Conservation (phyloP, 2,888 invertebrate species). For the Drosophila vallismaia region DNA sequence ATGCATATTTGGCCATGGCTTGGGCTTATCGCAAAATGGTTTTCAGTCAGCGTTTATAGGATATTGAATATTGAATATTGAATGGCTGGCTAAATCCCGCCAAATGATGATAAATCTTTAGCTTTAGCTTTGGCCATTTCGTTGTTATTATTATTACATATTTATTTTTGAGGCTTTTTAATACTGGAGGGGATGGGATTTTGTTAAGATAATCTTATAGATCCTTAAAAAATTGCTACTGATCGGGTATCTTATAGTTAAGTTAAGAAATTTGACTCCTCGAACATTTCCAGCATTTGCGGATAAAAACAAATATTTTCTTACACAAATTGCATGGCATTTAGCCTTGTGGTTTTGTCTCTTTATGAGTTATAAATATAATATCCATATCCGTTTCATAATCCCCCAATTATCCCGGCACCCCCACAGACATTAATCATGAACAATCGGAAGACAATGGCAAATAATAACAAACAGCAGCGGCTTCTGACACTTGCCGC, state of each 20-base stretch:
- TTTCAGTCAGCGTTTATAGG: conserved; percentile 30
- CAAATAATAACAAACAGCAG: conserved; percentile 15
- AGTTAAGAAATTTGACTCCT: no score
- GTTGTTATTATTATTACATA: conserved; percentile 3
- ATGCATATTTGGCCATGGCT: conserved; percentile 31
- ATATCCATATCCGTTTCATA: neutral
- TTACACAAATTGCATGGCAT: neutral
- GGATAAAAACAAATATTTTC: neutral
- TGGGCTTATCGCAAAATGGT: conserved; percentile 34
- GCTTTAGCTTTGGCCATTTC: neutral
- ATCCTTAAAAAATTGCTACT: no score
- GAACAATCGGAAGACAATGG: conserved; percentile 19
- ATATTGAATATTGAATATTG: conserved; percentile 41
- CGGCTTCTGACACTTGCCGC: conserved; percentile 46
- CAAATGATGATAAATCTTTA: conserved; percentile 31
- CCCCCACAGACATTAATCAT: conserved; percentile 23
- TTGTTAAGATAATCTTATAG: no score
- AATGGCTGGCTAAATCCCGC: conserved; percentile 31
- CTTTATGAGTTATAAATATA: neutral
- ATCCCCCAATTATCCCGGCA: neutral
- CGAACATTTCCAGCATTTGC: no score
- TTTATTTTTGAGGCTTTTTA: neutral
- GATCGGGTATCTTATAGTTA: no score
- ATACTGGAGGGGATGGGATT: neutral
- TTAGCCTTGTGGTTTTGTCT: neutral